Evolutionary conservation across 2,797 vertebrate species (phyloP), one percentile per base, ranked within the genome.

Genomic region (Chromis chromis): DNA sequence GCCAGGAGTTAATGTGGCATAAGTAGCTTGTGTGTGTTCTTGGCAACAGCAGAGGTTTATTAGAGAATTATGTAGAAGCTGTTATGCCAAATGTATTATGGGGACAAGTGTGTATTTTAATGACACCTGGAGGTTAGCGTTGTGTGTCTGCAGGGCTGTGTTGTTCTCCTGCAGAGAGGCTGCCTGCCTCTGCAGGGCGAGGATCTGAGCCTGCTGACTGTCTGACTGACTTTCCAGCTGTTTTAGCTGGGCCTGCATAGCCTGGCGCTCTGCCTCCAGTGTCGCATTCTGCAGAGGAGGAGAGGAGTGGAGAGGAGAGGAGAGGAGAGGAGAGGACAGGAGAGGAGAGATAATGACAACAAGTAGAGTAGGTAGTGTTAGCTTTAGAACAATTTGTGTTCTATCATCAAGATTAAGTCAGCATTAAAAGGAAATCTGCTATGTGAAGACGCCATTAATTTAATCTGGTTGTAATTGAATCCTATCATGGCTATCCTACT

Each of bases 241-340:
- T 87, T 94, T 96, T 72, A 96, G 85, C 42, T 97, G 97, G 6
- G 93, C 94, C 92, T 97, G 96, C 89, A 95, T 81, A 0, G 96
- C 96, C 91, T 96, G 96, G 42, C 96, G 96, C 90, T 98, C 97
- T 9, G 97, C 97, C 88, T 97, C 96, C 70, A 98, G 91, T 1
- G 96, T 98, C 1, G 97, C 97, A 64, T 98, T 98, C 97, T 98
- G 91, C 10, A 66, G 24, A 21, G 25, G 31, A n/a, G 19, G 46
- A 17, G 5, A 16, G 8, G 44, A 53, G 0, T 58, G 22, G 25
- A 58, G 54, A 79, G 61, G 73, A 70, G 74, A 70, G 40, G 16
- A 24, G 25, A 25, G 39, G 6, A 56, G 6, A 25, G 50, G 6
- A 53, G 70, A 52, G 19, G 16, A 39, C 36, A 80, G 63, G 16